phyloP scores from a whole-genome alignment of 2,113 vertebrate genomes.

The Ascaphus truei region DNA sequence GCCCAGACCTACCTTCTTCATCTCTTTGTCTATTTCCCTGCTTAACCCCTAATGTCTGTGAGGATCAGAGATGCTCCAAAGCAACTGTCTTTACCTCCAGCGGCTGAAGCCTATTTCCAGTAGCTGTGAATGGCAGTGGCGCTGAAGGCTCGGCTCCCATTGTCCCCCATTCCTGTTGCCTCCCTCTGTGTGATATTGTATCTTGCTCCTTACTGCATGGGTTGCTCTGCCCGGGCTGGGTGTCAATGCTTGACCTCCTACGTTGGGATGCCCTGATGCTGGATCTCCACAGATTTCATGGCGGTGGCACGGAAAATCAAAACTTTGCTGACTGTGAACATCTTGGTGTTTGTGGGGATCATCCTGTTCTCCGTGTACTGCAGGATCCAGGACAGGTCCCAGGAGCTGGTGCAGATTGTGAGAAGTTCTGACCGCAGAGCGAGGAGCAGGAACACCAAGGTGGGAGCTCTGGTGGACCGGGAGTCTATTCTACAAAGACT shows the following conservation, averaged over 20 bases:
- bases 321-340: conserved; percentile 98
- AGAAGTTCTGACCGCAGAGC: conserved; percentile 77
- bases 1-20: no score
- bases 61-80: not conserved
- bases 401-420: conserved; percentile 83
- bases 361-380: conserved; percentile 96
- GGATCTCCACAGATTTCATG: conserved; percentile 70
- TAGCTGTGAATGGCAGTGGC: not conserved
- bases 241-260: conserved; percentile 58
- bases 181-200: not conserved
- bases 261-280: conserved; percentile 53
- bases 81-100: not conserved
- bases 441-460: conserved; percentile 77
- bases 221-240: conserved; percentile 35
- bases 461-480: conserved; percentile 76
- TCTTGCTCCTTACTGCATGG: not conserved
- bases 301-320: conserved; percentile 96
- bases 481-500: conserved; percentile 92
- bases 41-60: not conserved
- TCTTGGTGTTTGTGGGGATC: conserved; percentile 92
- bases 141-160: not conserved
- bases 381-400: conserved; percentile 90
- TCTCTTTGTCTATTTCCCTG: not conserved
- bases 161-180: not conserved
- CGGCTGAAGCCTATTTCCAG: not conserved